phyloP scores from a whole-genome alignment of 2,888 invertebrate species.

The Cremastobaeus sp. region DNA sequence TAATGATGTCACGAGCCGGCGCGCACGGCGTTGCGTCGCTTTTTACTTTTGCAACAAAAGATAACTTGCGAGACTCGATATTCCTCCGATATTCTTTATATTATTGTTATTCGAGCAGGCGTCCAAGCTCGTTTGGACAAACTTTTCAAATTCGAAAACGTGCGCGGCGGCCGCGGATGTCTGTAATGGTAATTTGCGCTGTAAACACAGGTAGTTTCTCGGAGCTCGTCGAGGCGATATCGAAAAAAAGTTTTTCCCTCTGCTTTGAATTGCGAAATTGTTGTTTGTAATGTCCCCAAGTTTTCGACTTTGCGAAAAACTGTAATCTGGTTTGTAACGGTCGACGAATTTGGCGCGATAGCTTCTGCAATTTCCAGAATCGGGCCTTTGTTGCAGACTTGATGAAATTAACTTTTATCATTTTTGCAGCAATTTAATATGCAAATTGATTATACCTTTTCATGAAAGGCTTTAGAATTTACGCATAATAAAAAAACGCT shows the following conservation, averaged over 20 bases:
- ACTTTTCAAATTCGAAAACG: conserved; percentile 37
- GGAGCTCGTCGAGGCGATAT: conserved; percentile 16
- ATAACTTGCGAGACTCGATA: conserved; percentile 14
- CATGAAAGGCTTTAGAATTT: too few relatives aligned
- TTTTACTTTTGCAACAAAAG: conserved; percentile 38
- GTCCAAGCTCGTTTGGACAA: conserved; percentile 2
- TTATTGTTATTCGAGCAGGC: conserved; percentile 12
- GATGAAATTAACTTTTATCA: too few relatives aligned
- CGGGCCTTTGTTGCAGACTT: too few relatives aligned
- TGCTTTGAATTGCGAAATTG: conserved; percentile 33
- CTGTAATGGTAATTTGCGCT: conserved; percentile 36
- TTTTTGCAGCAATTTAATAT: too few relatives aligned
- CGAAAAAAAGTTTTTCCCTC: conserved; percentile 37
- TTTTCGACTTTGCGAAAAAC: conserved; percentile 23
- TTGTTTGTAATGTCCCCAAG: conserved; percentile 38
- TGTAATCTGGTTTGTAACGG: conserved; percentile 19
- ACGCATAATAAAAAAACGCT: too few relatives aligned
- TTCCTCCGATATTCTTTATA: conserved; percentile 19
- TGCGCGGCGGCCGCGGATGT: conserved; percentile 21
- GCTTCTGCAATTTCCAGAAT: too few relatives aligned
- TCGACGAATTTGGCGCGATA: conserved; percentile 3
- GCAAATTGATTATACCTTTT: too few relatives aligned
- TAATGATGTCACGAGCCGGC: conserved; percentile 55
- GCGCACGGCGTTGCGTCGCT: conserved; percentile 34
- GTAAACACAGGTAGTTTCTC: conserved; percentile 37